A percentile compares a stretch with the other conserved stretches of the same genome.
Evolutionary conservation across 1,140 invertebrate genomes (phyloP).

Genomic region (Bombyx mori): DNA sequence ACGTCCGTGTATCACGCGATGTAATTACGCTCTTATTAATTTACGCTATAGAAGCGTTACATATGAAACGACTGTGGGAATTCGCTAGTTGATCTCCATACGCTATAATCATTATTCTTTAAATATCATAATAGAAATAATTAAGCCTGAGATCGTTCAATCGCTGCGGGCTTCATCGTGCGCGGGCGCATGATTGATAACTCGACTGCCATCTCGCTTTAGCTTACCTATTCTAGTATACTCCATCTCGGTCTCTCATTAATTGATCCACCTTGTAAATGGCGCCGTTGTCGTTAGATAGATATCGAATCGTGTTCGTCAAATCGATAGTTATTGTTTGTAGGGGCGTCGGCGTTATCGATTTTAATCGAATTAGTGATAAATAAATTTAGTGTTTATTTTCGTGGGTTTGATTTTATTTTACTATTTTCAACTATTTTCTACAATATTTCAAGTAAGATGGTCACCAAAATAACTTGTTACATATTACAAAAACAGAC

Average conservation of each 20-base stretch:
- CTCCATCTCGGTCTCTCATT: constrained; percentile 41
- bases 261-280: constrained; percentile 59
- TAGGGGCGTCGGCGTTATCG: background rate
- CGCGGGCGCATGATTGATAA: constrained; percentile 64
- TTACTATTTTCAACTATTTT: too few relatives aligned
- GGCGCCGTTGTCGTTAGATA: constrained; percentile 52
- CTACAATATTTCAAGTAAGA: too few relatives aligned
- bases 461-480: too few relatives aligned
- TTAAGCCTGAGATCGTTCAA: constrained; percentile 57
- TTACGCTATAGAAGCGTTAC: constrained; percentile 26
- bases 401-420: too few relatives aligned
- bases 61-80: constrained; percentile 46
- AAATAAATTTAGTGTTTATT: background rate
- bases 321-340: constrained; percentile 47
- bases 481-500: too few relatives aligned
- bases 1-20: too few relatives aligned
- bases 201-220: constrained; percentile 28
- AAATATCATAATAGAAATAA: constrained; percentile 71
- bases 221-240: constrained; percentile 9
- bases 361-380: too few relatives aligned
- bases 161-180: constrained; percentile 50
- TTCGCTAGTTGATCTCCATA: constrained; percentile 36
- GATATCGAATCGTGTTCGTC: constrained; percentile 37
- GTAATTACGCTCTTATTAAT: constrained; percentile 16
- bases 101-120: constrained; percentile 55